Evolutionary conservation across 2,797 vertebrate species (phyloP).

Genomic region (Phalanger gymnotis): DNA sequence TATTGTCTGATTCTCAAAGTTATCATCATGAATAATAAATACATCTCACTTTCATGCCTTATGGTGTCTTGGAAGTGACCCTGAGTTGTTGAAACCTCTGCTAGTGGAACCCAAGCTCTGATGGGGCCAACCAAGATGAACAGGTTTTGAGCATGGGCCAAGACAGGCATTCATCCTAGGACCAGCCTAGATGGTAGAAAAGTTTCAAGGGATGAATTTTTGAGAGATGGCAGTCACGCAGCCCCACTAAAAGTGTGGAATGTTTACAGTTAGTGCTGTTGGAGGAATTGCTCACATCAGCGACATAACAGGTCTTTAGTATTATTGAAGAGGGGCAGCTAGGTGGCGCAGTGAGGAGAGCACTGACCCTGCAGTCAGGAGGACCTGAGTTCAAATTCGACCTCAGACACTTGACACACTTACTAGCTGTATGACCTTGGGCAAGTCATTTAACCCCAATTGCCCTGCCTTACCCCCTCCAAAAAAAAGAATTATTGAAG

Average conservation of each 20-base stretch:
- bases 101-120: neutral
- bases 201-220: neutral
- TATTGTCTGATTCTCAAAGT: neutral
- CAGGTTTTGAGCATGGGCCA: neutral
- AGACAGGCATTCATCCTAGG: neutral
- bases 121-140: neutral
- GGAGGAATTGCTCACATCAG: neutral
- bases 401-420: no score
- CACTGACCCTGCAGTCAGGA: no score
- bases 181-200: neutral
- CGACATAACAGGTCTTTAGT: neutral
- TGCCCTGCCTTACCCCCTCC: no score
- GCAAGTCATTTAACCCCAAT: no score
- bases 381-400: no score
- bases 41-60: neutral
- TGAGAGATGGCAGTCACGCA: neutral
- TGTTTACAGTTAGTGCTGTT: neutral
- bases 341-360: no score
- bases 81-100: neutral
- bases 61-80: neutral
- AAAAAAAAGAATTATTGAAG: neutral
- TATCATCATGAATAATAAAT: neutral
- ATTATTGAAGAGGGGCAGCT: neutral
- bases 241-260: neutral
- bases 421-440: no score